A percentile compares a stretch with the other conserved stretches of the same genome.
phyloP scores from a whole-genome alignment of 2,113 vertebrate genomes.

The Kryptolebias marmoratus region DNA sequence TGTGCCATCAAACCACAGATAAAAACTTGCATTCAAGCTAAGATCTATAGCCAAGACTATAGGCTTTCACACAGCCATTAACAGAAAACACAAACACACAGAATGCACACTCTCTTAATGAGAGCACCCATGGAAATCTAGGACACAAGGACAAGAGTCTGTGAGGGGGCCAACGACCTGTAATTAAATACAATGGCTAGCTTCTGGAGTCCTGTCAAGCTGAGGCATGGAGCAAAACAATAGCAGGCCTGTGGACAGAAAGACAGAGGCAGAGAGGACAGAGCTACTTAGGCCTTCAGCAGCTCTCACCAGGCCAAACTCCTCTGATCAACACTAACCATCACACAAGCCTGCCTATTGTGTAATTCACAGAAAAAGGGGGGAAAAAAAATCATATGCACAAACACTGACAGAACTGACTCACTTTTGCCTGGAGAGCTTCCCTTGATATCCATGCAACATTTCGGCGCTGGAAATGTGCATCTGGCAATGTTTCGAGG shows the following conservation, averaged over 20 bases:
- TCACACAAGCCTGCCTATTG: constrained; percentile 64
- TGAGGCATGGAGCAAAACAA: constrained; percentile 74
- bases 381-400: constrained; percentile 19
- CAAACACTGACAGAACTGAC: constrained; percentile 64
- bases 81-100: constrained; percentile 33
- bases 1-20: constrained; percentile 7
- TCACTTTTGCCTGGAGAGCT: constrained; percentile 64
- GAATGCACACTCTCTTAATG: constrained; percentile 68
- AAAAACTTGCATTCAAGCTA: constrained; percentile 27
- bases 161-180: constrained; percentile 73
- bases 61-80: constrained; percentile 50
- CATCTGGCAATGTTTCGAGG: constrained; percentile 32
- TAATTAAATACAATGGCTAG: constrained; percentile 82
- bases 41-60: constrained; percentile 9
- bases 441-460: constrained; percentile 43
- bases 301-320: constrained; percentile 56
- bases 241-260: constrained; percentile 72
- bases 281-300: constrained; percentile 65
- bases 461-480: constrained; percentile 42
- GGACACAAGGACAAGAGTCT: constrained; percentile 78
- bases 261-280: constrained; percentile 51
- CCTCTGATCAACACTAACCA: constrained; percentile 64
- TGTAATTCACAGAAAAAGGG: constrained; percentile 3
- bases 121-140: constrained; percentile 79
- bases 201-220: constrained; percentile 74